These are phyloP conservation scores for Neodiprion pinetum DNA, from an alignment of 1,140 invertebrate genomes.

Conservation along the genomic window DNA sequence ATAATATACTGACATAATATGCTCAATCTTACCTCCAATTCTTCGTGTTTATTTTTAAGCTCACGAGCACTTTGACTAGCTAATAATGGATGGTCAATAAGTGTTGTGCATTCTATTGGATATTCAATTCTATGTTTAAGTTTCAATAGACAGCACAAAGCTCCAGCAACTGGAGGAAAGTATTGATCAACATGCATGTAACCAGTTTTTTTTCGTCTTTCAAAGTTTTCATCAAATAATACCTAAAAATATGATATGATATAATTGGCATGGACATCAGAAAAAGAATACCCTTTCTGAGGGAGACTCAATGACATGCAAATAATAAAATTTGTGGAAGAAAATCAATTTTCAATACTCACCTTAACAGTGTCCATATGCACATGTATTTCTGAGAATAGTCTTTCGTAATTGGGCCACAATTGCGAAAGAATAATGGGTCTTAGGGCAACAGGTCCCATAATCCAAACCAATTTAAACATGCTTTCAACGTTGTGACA, in stretches of 20 bases:
- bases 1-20: conserved; percentile 48
- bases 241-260: conserved; percentile 32
- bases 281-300: conserved; percentile 19
- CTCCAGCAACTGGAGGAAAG: conserved; percentile 76
- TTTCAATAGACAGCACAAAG: conserved; percentile 75
- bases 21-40: conserved; percentile 38
- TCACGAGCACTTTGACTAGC: conserved; percentile 30
- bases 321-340: not conserved
- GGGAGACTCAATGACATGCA: not conserved
- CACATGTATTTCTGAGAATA: conserved; percentile 68
- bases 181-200: conserved; percentile 69
- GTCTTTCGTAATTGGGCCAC: conserved; percentile 64
- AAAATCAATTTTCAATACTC: conserved; percentile 51
- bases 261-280: conserved; percentile 15
- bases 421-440: conserved; percentile 75
- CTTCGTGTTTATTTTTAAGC: conserved; percentile 35
- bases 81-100: conserved; percentile 46
- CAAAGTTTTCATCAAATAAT: conserved; percentile 47
- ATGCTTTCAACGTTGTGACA: conserved; percentile 74
- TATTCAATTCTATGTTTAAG: conserved; percentile 67
- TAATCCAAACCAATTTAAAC: conserved; percentile 74
- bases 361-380: conserved; percentile 72
- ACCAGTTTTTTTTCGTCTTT: conserved; percentile 56
- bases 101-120: conserved; percentile 67
- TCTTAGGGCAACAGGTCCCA: conserved; percentile 75